Percentiles rank a stretch among this genome's conserved stretches.
phyloP scores from a whole-genome alignment of 2,113 vertebrate species.

The Ranitomeya imitator region DNA sequence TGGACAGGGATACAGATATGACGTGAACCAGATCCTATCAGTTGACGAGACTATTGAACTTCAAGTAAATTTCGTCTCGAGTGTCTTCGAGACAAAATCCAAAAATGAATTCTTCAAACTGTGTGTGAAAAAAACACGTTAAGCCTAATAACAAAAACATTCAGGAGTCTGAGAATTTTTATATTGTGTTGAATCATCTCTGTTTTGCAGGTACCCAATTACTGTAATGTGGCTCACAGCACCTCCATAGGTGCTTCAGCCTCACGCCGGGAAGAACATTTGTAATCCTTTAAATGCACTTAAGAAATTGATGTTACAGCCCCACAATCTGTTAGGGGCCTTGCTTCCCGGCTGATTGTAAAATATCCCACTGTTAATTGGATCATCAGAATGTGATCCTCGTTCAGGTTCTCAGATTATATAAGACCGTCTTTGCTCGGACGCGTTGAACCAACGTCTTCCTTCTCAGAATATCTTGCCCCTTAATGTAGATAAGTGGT shows the following conservation, averaged over 20 bases:
- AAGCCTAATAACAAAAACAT: neutral
- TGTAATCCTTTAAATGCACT: conserved; percentile 99
- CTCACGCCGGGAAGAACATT: conserved; percentile 83
- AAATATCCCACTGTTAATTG: conserved; percentile 91
- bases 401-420: conserved; percentile 89
- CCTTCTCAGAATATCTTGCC: conserved; percentile 79
- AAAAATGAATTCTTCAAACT: neutral
- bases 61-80: no score
- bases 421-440: conserved; percentile 91
- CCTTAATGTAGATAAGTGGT: conserved; percentile 99
- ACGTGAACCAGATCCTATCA: no score
- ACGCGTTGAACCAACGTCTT: conserved; percentile 79
- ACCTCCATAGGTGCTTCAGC: conserved; percentile 81
- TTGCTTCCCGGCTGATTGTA: conserved; percentile 86
- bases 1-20: no score
- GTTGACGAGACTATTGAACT: no score
- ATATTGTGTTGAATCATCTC: conserved; percentile 70
- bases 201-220: conserved; percentile 85
- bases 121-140: neutral
- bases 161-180: conserved; percentile 60
- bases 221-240: conserved; percentile 86
- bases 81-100: neutral
- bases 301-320: conserved; percentile 98
- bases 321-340: conserved; percentile 89
- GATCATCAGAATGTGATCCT: conserved; percentile 99